Base-by-base conservation (phyloP, 2,888 invertebrate species). In the Muscina levida region DNA sequence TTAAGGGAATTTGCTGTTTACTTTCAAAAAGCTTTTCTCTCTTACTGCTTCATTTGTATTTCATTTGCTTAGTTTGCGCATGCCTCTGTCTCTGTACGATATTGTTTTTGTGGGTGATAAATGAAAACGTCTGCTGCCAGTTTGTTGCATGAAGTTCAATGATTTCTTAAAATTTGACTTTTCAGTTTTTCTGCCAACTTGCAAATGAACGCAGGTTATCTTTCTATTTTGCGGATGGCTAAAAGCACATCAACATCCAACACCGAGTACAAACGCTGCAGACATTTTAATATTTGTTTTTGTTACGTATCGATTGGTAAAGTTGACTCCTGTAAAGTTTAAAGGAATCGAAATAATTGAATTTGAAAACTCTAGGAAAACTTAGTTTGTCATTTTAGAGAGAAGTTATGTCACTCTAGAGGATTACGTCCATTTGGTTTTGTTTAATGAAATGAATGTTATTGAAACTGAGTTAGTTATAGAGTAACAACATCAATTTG, bases 151-250 rank as follows among this genome's bases (percentile, higher is more conserved):
- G 46, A 74, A 42, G 46, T 72, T 74, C 46, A 77, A 74, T 62
- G 77, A 59, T 62, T 77, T 71, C 71, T 22, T 51, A 37, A 71
- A 62, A 71, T 51, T 22, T 8, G 15, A 19, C 42, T 13, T 8
- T 31, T 74, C 24, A 81, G 77, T 81, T 81, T 67, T 72, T 71
- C 19, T 8, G 17, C 26, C 67, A 67, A 19, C 39, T 24, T 72
- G 48, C 31, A 51, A 1, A 19, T 19, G 39, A 56, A 72, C 77
- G 74, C 15, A 11, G 10, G 11, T 17, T 15, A 10, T 13, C 31
- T 24, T 15, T 31, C 13, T 13, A 26, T 1, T 13, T 13, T 19
- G 11, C 26, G 4, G 10, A 3, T 26, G 4, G 39, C 11, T 68
- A 8, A 24, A 3, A 48, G 2, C n/a, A n/a, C n/a, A n/a, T n/a